Evolutionary conservation across 2,888 invertebrate genomes (phyloP), one percentile per base, ranked within the genome.

Genomic region (Stenurella melanura): DNA sequence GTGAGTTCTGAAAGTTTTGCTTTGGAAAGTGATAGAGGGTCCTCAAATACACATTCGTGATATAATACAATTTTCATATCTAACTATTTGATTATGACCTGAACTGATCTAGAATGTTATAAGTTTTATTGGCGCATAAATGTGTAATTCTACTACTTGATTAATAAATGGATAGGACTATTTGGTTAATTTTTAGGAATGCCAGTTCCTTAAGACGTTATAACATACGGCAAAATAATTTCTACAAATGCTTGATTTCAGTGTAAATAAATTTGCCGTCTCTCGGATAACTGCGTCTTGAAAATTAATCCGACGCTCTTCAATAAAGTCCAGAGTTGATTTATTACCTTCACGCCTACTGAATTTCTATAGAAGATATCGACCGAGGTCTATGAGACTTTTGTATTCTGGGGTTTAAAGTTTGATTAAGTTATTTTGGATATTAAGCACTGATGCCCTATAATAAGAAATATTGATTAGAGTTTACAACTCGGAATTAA

Each of bases 401-500:
- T 67, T 68, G 5, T 21, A 11, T n/a, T 21, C 12, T 30, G 57
- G 34, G 54, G 17, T 56, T 68, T 68, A 30, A 56, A 56, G 30
- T 68, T 68, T 68, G 68, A 68, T 57, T 56, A 57, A 30, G 26
- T 68, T 57, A 68, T 68, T 56, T n/a, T 56, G 30, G 56, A 26
- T 54, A 56, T 56, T 30, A 68, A 30, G 56, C 68, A 56, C 15
- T 57, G 56, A 26, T 17, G 50, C n/a, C 15, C 54, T 17, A 19
- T 21, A 56, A 34, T 64, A 64, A 64, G 70, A 34, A 60, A 42
- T 58, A 70, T 70, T 60, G 70, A 70, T 70, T 50, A 21, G 50
- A 38, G 60, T 70, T 70, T 42, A 70, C 70, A 70, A 60, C 26
- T 70, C 18, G 15, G 19, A 42, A 70, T 70, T 70, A 70, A 60